These are phyloP conservation scores for Peucedramus taeniatus DNA, from an alignment of 2,113 vertebrate species.

Conservation along the genomic window DNA sequence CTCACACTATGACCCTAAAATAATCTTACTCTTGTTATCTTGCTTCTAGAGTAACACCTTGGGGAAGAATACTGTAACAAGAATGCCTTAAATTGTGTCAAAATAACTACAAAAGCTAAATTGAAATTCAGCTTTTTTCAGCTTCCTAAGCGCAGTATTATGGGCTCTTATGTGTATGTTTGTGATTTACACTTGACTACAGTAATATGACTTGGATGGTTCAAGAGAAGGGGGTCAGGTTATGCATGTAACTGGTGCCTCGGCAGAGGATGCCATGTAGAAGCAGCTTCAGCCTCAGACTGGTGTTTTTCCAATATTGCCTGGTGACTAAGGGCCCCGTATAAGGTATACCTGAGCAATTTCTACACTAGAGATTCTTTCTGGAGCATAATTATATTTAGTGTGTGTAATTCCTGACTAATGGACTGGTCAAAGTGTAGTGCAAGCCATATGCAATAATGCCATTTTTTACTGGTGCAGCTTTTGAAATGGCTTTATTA, in stretches of 20 bases:
- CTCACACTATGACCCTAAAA: not conserved
- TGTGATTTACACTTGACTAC: not conserved
- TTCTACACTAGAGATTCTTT: not conserved
- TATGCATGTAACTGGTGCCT: not conserved
- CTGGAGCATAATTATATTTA: not conserved
- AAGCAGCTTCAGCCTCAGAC: not conserved
- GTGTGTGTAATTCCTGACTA: not conserved
- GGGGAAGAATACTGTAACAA: not conserved
- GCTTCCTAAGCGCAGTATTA: not conserved
- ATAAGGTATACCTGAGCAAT: not conserved
- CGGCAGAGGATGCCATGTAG: not conserved
- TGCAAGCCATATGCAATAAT: not conserved
- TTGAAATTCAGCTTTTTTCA: not conserved
- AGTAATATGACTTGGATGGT: not conserved
- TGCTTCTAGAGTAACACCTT: not conserved
- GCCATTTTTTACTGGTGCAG: not conserved
- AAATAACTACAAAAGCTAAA: not conserved
- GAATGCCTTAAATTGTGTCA: not conserved
- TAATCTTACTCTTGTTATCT: not conserved
- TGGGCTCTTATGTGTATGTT: not conserved
- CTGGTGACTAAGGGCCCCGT: not conserved
- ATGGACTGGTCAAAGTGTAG: not conserved
- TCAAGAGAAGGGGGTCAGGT: not conserved
- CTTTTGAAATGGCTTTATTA: not conserved
- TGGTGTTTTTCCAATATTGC: not conserved